Base-by-base conservation (phyloP, 2,797 vertebrate genomes). In the Sebastes dallii region DNA sequence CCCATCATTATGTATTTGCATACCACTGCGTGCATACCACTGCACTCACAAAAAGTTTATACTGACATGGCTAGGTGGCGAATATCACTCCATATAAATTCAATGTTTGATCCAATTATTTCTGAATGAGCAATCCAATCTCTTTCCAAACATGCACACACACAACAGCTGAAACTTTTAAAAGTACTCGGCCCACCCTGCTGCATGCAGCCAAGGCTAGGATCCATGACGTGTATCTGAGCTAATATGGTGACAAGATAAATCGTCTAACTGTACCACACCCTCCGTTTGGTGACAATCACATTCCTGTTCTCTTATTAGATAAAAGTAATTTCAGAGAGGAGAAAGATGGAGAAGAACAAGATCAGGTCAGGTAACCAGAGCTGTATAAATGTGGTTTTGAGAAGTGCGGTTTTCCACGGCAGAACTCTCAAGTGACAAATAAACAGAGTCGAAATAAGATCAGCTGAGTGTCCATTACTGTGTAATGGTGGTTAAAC, bases 391-490 rank as follows among this genome's bases (percentile, higher is more conserved):
- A 34, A 61, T 76, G 68, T 9, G 25, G 60, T 76, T 73, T 29
- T 77, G 66, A 78, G 46, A 54, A 39, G 74, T 25, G 25, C 25
- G 25, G 3, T 61, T 32, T 50, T 76, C 62, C 65, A 71, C 18
- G 11, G 65, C 75, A 58, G 46, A 74, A 66, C 68, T 87, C 81
- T 92, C 82, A 85, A 25, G 77, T 92, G 89, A 87, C 88, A 89
- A 87, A 89, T 36, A 85, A 87, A 89, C 83, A 66, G 61, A 69
- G 59, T 64, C 68, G 64, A 72, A 70, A 86, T 89, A 69, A 64
- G 61, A 77, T 89, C 79, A 78, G 77, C 76, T 70, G 71, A 65
- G 59, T 54, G 69, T 86, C 80, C 61, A 78, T 74, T 82, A 78
- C 70, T 46, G 70, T 61, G 77, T 84, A 80, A 81, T 66, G 61